Percentiles rank a stretch among this genome's conserved stretches.
phyloP scores from a whole-genome alignment of 2,797 vertebrate genomes.

The Sebastes wilsoni region DNA sequence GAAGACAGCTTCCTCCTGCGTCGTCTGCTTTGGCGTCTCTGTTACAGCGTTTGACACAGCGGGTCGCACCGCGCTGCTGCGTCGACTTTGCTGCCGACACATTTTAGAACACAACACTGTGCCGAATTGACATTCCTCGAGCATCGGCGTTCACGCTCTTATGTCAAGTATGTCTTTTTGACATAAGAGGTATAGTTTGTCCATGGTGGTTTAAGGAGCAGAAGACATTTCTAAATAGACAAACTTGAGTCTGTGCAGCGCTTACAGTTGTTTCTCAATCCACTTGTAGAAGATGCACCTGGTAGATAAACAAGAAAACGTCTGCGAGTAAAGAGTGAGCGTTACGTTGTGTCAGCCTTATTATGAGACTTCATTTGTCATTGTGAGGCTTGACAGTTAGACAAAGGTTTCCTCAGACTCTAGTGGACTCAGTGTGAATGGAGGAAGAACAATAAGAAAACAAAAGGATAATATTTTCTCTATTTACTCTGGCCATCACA shows the following conservation, averaged over 20 bases:
- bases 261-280: neutral
- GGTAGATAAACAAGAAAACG: neutral
- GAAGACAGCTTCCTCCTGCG: constrained; percentile 33
- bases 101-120: constrained; percentile 16
- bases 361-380: constrained; percentile 19
- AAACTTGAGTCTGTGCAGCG: neutral
- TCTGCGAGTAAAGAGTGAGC: neutral
- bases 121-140: constrained; percentile 17
- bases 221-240: constrained; percentile 7
- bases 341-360: neutral
- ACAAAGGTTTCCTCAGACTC: constrained; percentile 27
- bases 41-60: constrained; percentile 44
- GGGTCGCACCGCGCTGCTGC: constrained; percentile 18
- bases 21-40: constrained; percentile 32
- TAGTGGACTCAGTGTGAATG: constrained; percentile 1
- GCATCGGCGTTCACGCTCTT: neutral
- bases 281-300: neutral
- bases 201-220: neutral
- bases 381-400: constrained; percentile 20
- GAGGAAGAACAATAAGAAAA: neutral
- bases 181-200: neutral
- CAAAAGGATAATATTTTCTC: neutral
- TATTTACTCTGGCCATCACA: constrained; percentile 21
- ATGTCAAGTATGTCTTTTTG: neutral
- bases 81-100: constrained; percentile 20